These are phyloP conservation scores for Lithobates sylvaticus DNA, from an alignment of 2,797 vertebrate species.

Conservation along the genomic window DNA sequence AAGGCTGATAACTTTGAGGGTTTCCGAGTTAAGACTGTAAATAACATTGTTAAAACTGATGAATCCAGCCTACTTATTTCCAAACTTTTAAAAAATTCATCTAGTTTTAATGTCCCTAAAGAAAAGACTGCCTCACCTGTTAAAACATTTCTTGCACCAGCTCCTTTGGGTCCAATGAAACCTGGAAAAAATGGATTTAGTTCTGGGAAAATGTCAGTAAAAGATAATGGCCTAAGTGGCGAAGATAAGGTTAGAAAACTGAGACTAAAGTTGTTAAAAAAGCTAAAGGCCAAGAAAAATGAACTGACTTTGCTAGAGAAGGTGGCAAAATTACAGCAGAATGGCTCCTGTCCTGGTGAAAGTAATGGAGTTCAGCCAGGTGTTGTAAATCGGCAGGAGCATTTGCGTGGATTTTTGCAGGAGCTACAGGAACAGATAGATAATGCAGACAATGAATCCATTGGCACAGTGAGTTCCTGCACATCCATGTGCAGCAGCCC, in stretches of 20 bases:
- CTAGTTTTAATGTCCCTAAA: background rate
- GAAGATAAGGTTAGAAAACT: conserved; percentile 80
- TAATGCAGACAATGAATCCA: conserved; percentile 72
- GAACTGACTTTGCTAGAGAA: conserved; percentile 85
- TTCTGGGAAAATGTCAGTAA: conserved; percentile 39
- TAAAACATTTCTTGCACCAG: background rate
- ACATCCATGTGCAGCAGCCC: conserved; percentile 70
- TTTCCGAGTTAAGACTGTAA: conserved; percentile 76
- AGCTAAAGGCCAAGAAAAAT: conserved; percentile 92
- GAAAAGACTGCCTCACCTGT: background rate
- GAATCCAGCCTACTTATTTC: background rate
- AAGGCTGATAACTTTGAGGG: conserved; percentile 86
- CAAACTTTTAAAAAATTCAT: background rate
- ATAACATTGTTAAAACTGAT: conserved; percentile 7
- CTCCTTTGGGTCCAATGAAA: background rate
- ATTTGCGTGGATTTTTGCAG: conserved; percentile 73
- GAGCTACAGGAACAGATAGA: conserved; percentile 79
- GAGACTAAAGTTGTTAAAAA: conserved; percentile 87
- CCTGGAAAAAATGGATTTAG: background rate
- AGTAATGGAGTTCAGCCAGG: conserved; percentile 6
- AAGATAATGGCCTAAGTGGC: conserved; percentile 49
- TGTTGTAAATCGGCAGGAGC: conserved; percentile 66
- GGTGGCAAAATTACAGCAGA: conserved; percentile 68
- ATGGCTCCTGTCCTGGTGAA: conserved; percentile 51
- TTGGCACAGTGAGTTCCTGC: conserved; percentile 70